Percentiles rank a stretch among this genome's conserved stretches.
Evolutionary conservation across 2,888 invertebrate genomes (phyloP).

Genomic region (Eristalis arbustorum): DNA sequence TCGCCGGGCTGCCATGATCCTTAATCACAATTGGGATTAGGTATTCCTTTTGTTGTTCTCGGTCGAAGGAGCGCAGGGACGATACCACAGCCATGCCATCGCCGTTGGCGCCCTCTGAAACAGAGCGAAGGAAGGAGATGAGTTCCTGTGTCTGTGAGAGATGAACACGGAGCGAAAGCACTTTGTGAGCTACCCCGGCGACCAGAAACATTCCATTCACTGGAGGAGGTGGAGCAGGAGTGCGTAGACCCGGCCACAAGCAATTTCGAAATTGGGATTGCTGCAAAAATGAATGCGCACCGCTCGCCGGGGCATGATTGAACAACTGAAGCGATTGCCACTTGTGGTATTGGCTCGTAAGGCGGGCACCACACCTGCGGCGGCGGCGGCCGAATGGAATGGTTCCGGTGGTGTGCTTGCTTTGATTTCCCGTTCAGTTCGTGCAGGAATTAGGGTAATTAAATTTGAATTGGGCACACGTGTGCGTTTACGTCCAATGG

Average conservation of each 20-base stretch:
- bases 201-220: background rate
- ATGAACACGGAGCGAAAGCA: slow-evolving; percentile 59
- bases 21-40: slow-evolving; percentile 98
- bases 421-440: background rate
- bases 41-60: slow-evolving; percentile 97
- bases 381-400: background rate
- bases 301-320: slow-evolving; percentile 27
- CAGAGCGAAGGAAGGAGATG: background rate
- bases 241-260: slow-evolving; percentile 36
- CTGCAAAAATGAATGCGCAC: slow-evolving; percentile 21
- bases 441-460: slow-evolving; percentile 16
- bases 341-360: slow-evolving; percentile 21
- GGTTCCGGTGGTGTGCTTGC: background rate
- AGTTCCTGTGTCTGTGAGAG: slow-evolving; percentile 13
- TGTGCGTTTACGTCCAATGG: background rate
- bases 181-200: slow-evolving; percentile 38
- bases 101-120: slow-evolving; percentile 94
- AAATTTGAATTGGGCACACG: slow-evolving; percentile 17
- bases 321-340: slow-evolving; percentile 54
- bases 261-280: slow-evolving; percentile 61
- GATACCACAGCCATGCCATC: slow-evolving; percentile 99
- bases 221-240: background rate
- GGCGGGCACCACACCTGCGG: slow-evolving; percentile 5
- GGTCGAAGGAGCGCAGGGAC: slow-evolving; percentile 94
- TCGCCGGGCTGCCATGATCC: slow-evolving; percentile 97